Evolutionary conservation across 2,888 invertebrate genomes (phyloP), one percentile per base, ranked within the genome.

Genomic region (Tiliacea citrago): DNA sequence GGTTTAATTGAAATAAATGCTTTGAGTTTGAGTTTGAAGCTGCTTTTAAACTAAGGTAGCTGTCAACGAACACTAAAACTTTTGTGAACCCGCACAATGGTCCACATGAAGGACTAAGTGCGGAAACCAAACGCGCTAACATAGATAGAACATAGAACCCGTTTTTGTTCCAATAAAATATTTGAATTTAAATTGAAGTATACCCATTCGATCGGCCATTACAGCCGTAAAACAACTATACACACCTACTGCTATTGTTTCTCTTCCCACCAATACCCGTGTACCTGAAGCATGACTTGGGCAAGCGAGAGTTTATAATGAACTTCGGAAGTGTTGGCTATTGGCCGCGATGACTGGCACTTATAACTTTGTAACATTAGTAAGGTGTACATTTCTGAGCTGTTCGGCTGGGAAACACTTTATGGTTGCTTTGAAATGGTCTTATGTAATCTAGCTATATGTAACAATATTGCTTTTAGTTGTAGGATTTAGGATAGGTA

Each of bases 331-430:
- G 62, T 83, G 67, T 61, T 21, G 12, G 79, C 75, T 68, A 83
- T 82, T 72, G 82, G 75, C 51, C 49, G 24, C 58, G 55, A 83
- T 82, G 82, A 82, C 83, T 75, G 68, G 82, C 83, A 79, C 80
- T 82, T 75, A 72, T 47, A 83, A 82, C 71, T 82, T 82, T 79
- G 62, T 66, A 42, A 69, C 75, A 57, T 65, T 79, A 72, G 60
- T 45, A 75, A 75, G 68, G 75, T 68, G 29, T 68, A 72, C 35
- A 61, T 62, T 78, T 68, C 47, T n/a, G 18, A 65, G 35, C 29
- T 21, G 21, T 58, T 66, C 5, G 42, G 69, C 29, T 45, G 60
- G 29, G 39, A 68, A 77, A 55, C 63, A 51, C 21, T 79, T 66
- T 79, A 67, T 58, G 21, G 58, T 49, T 62, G 57, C 62, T 62